These are phyloP conservation scores for Catharus ustulatus DNA, from an alignment of 2,797 vertebrate genomes.

Conservation along the genomic window DNA sequence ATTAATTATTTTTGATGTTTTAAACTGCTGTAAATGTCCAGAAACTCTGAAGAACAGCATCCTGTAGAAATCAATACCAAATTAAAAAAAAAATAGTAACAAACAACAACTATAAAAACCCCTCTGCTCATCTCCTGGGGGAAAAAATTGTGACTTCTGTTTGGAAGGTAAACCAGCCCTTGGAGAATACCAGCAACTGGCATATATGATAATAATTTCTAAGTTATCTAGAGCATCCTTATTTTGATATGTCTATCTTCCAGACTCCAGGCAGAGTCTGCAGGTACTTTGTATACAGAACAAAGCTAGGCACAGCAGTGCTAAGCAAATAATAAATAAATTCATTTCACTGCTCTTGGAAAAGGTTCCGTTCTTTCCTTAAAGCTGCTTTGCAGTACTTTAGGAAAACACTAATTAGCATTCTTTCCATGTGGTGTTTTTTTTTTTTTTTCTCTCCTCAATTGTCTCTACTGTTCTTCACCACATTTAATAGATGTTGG, in stretches of 20 bases:
- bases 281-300: constrained; percentile 31
- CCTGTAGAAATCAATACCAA: neutral
- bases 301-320: constrained; percentile 4
- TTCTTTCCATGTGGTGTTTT: neutral
- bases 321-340: constrained; percentile 51
- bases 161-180: neutral
- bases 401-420: neutral
- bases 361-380: neutral
- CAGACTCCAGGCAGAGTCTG: constrained; percentile 29
- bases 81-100: neutral
- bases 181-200: constrained; percentile 12
- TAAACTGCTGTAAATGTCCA: constrained; percentile 42
- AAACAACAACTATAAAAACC: neutral
- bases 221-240: constrained; percentile 21
- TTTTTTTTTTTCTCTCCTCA: neutral
- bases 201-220: neutral
- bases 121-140: neutral
- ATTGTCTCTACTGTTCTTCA: neutral
- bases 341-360: neutral
- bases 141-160: neutral
- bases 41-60: constrained; percentile 17
- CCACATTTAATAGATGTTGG: neutral
- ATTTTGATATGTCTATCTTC: constrained; percentile 59
- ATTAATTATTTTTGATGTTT: constrained; percentile 57
- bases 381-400: neutral